phyloP scores from a whole-genome alignment of 2,888 invertebrate species.

The Augochlorella aurata region DNA sequence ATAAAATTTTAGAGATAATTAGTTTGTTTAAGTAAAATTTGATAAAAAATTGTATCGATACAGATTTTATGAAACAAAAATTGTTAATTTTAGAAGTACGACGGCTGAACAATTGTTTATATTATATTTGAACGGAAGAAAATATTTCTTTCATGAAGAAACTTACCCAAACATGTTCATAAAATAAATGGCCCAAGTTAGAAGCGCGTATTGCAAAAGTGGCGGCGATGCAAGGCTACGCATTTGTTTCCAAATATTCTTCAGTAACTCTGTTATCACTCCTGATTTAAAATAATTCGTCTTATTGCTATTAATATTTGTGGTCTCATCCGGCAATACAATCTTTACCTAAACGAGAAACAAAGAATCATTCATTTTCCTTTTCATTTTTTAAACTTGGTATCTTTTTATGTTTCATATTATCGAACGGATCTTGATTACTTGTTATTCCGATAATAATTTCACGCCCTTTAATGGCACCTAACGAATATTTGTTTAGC shows the following conservation, averaged over 20 bases:
- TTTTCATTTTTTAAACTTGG: not conserved
- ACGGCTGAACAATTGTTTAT: too few species aligned
- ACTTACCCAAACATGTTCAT: constrained; percentile 87
- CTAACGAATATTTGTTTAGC: too few species aligned
- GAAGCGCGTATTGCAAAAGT: constrained; percentile 83
- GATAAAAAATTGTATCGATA: too few species aligned
- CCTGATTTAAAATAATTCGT: constrained; percentile 23
- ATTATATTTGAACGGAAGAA: not conserved
- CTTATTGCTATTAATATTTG: constrained; percentile 38
- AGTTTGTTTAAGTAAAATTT: too few species aligned
- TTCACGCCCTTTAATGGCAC: too few species aligned
- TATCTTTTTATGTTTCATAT: not conserved
- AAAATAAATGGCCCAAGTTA: constrained; percentile 86
- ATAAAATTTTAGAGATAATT: too few species aligned
- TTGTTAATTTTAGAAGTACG: too few species aligned
- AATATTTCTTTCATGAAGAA: not conserved
- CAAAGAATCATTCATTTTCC: not conserved
- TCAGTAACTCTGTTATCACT: constrained; percentile 78
- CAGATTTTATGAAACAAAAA: too few species aligned
- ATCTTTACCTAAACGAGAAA: constrained; percentile 59
- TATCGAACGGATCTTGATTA: not conserved
- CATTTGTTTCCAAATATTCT: constrained; percentile 84
- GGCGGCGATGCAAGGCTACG: constrained; percentile 84
- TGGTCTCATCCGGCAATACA: constrained; percentile 51
- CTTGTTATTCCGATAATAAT: not conserved